Conservation (phyloP, 1,140 invertebrate species). For the Papilio aristodemus region DNA sequence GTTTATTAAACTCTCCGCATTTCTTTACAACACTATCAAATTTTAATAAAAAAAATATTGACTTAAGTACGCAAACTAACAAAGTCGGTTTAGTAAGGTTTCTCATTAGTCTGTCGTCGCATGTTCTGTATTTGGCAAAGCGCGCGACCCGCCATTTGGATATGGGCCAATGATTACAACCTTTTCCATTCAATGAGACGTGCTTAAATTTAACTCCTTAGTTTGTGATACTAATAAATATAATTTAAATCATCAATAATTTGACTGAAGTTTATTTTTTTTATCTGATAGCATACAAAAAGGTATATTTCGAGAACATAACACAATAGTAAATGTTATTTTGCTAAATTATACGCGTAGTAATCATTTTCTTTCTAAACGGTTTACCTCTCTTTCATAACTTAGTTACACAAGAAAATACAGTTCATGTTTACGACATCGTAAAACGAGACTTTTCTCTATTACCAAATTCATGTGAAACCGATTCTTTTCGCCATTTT, state of each 20-base stretch:
- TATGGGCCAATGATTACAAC: background rate
- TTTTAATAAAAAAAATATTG: background rate
- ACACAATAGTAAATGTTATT: too few relatives aligned
- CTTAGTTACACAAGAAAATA: background rate
- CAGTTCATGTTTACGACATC: background rate
- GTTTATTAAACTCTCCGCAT: too few relatives aligned
- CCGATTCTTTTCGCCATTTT: conserved; percentile 23
- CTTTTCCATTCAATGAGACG: conserved; percentile 1
- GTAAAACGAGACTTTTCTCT: conserved; percentile 6
- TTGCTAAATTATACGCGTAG: too few relatives aligned
- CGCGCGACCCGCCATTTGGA: background rate
- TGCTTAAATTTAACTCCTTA: background rate
- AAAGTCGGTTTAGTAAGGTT: background rate
- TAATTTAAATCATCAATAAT: too few relatives aligned
- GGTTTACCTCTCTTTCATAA: background rate
- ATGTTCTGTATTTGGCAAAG: conserved; percentile 6
- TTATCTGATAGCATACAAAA: too few relatives aligned
- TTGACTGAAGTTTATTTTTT: too few relatives aligned
- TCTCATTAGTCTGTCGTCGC: background rate
- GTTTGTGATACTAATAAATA: background rate
- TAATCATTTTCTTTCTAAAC: too few relatives aligned
- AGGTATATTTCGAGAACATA: too few relatives aligned
- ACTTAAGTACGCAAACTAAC: background rate
- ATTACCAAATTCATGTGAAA: conserved; percentile 14
- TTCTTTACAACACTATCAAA: too few relatives aligned